Conservation (phyloP, 1,140 invertebrate genomes). For the Mercenaria mercenaria region DNA sequence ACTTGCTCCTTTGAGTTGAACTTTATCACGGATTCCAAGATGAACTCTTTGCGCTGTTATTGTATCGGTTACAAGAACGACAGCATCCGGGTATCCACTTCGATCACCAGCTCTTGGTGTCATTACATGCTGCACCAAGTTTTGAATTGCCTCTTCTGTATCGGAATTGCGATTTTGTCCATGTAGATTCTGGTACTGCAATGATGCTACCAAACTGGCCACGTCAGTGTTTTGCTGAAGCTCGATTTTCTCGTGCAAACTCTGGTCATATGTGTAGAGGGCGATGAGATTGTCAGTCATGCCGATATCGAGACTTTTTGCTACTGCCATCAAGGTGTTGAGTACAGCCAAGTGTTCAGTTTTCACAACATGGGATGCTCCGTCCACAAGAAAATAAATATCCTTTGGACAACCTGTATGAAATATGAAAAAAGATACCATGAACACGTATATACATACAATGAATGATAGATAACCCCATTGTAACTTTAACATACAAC, state of each 20-base stretch:
- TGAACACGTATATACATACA: neutral
- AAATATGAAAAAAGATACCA: no score
- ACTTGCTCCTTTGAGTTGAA: neutral
- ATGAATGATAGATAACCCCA: neutral
- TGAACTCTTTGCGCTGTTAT: neutral
- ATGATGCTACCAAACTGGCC: neutral
- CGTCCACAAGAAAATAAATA: conserved; percentile 37
- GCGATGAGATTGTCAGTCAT: conserved; percentile 9
- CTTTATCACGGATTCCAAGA: neutral
- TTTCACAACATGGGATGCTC: neutral
- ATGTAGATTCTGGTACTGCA: neutral
- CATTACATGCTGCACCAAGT: neutral
- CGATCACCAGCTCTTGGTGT: conserved; percentile 18
- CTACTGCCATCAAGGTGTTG: neutral
- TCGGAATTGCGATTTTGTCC: neutral
- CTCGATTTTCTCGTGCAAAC: neutral
- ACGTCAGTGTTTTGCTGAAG: neutral
- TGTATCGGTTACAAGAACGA: conserved; percentile 26
- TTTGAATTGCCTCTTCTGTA: neutral
- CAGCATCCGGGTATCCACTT: neutral
- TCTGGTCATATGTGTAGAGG: neutral
- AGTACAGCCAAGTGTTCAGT: neutral
- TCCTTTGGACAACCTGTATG: conserved; percentile 42
- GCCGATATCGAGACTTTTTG: neutral
- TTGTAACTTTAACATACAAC: neutral